Base-by-base conservation (phyloP, 2,113 vertebrate genomes). In the Melanerpes formicivorus region DNA sequence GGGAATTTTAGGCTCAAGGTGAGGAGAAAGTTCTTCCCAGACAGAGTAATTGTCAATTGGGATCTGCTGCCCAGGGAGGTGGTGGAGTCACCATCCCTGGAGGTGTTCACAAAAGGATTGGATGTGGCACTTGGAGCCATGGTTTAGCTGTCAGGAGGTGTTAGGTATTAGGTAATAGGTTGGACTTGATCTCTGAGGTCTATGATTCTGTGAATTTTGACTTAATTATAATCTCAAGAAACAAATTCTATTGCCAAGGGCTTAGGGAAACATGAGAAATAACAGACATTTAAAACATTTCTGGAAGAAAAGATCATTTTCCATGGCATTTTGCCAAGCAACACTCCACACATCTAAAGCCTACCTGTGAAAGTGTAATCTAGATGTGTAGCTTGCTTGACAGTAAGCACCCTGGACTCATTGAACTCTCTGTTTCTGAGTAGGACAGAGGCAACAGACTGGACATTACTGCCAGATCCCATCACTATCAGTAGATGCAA, bases 381-480 rank as follows among this genome's bases (percentile, higher is more conserved):
- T 90, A 97, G 95, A 90, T 98, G 98, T 40, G 98, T 95, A 15
- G 84, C 84, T 44, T 98, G 98, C 96, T 98, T 99, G 95, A 99
- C 98, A 11, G 99, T 99, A 48, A 99, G 98, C 95, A 99, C 99
- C 94, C 98, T 98, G 48, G 99, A 98, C 84, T 99, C 99, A 26
- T 99, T 99, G 96, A 98, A 99, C 97, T 99, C 99, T 86, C 98
- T 98, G 98, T 99, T 99, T 96, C 99, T 99, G 96, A 99, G 97
- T 8, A 99, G 98, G 91, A 99, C 98, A 94, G 99, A 99, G 37
- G 99, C 99, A 86, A 98, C 98, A 52, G 98, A 98, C 50, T 99
- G 99, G 82, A 99, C 97, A 52, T 97, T 98, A 95, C 98, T 99
- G 94, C 97, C 98, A 70, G 98, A 98, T 81, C 98, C 99, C 98